phyloP scores from a whole-genome alignment of 2,888 invertebrate species.

The Chrysolina americana region DNA sequence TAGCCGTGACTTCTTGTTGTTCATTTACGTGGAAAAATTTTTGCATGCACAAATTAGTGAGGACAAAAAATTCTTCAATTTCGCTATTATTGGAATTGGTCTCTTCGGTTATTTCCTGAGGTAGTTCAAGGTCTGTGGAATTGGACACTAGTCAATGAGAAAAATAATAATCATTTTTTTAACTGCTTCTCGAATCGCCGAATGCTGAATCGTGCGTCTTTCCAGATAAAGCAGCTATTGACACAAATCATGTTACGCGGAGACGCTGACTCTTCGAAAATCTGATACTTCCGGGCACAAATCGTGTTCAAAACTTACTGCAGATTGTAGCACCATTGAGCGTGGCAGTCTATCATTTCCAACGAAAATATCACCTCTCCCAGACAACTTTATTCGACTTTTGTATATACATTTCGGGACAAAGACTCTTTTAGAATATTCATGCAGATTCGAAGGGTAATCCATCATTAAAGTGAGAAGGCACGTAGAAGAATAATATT shows the following conservation, averaged over 20 bases:
- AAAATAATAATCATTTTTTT: too few species aligned
- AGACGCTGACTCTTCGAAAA: slow-evolving; percentile 15
- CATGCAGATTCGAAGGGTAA: slow-evolving; percentile 28
- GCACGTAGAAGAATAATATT: slow-evolving; percentile 34
- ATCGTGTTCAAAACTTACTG: neutral
- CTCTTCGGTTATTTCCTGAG: too few species aligned
- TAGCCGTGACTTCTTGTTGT: too few species aligned
- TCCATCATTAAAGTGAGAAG: slow-evolving; percentile 35
- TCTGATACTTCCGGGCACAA: slow-evolving; percentile 19
- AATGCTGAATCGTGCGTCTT: slow-evolving; percentile 20
- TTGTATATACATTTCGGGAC: slow-evolving; percentile 35
- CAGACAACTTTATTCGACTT: slow-evolving; percentile 21
- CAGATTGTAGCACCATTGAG: too few species aligned
- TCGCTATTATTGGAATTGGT: too few species aligned
- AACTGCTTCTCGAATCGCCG: neutral
- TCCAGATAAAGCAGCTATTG: slow-evolving; percentile 12
- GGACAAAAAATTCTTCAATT: too few species aligned
- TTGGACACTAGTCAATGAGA: too few species aligned
- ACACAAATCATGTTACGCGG: slow-evolving; percentile 1
- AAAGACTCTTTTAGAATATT: slow-evolving; percentile 29
- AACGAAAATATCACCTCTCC: slow-evolving; percentile 22
- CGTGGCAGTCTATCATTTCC: slow-evolving; percentile 11
- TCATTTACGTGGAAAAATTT: too few species aligned
- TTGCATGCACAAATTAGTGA: too few species aligned
- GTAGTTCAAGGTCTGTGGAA: too few species aligned